Evolutionary conservation across 2,888 invertebrate genomes (phyloP).

Genomic region (Troides aeacus): DNA sequence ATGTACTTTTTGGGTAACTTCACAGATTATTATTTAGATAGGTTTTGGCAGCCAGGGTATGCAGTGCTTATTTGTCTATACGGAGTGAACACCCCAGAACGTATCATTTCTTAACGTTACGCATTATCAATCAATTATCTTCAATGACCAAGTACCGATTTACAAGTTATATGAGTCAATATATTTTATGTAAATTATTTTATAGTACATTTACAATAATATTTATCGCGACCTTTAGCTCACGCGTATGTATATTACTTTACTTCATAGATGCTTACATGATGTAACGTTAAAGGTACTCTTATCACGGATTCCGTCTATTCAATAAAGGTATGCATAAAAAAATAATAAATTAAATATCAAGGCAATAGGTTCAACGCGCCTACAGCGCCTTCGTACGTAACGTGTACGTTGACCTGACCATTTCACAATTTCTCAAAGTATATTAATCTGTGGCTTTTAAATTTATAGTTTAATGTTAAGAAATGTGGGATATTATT

Average conservation of each 20-base stretch:
- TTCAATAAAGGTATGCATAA: slow-evolving; percentile 10
- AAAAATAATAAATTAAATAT: slow-evolving; percentile 19
- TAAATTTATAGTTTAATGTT: slow-evolving; percentile 33
- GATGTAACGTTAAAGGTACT: slow-evolving; percentile 2
- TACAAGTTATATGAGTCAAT: no score
- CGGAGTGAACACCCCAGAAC: no score
- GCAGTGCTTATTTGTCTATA: no score
- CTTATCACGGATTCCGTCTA: slow-evolving; percentile 2
- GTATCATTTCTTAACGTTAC: no score
- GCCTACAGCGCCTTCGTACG: slow-evolving; percentile 21
- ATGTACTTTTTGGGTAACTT: no score
- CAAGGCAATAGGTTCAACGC: slow-evolving; percentile 25
- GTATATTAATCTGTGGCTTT: slow-evolving; percentile 35
- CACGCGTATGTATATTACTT: not conserved
- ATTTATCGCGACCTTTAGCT: not conserved
- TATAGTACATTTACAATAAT: not conserved
- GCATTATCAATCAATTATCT: no score
- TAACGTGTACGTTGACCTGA: slow-evolving; percentile 24
- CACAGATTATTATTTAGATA: no score
- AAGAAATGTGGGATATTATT: slow-evolving; percentile 25
- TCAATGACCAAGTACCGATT: no score
- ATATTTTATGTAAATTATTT: no score
- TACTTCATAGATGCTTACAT: not conserved
- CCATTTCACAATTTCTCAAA: slow-evolving; percentile 44
- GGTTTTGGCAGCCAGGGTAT: no score